A percentile compares a stretch with the other conserved stretches of the same genome.
Conservation (phyloP, 2,113 vertebrate genomes). For the Tauraco erythrolophus region DNA sequence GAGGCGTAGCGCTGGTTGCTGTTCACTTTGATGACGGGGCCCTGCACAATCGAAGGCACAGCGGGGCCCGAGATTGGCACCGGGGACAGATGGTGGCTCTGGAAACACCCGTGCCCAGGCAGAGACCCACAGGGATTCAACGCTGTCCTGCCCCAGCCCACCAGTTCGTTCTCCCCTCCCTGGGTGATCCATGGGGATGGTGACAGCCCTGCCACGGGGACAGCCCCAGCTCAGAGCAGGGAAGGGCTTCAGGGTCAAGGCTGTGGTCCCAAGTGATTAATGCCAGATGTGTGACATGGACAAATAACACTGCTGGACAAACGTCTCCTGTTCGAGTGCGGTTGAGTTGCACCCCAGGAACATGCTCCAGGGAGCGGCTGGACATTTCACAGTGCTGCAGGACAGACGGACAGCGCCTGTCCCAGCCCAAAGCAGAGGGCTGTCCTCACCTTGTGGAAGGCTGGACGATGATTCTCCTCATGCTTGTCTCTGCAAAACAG, state of each 20-base stretch:
- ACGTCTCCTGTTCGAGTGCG: rapidly evolving
- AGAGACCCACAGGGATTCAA: not conserved
- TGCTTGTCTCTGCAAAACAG: conserved; percentile 89
- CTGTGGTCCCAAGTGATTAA: not conserved
- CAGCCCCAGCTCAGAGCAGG: not conserved
- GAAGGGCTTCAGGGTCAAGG: not conserved
- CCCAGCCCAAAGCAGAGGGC: not conserved
- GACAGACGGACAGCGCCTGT: rapidly evolving
- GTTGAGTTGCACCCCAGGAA: rapidly evolving
- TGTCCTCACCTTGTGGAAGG: conserved; percentile 91
- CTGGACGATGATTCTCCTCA: conserved; percentile 94
- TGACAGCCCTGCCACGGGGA: not conserved
- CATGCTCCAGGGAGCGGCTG: not conserved
- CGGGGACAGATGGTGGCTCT: not conserved
- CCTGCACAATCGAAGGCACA: conserved; percentile 72
- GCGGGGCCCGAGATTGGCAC: rapidly evolving
- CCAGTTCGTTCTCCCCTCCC: not conserved
- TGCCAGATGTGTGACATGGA: rapidly evolving
- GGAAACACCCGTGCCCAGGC: not conserved
- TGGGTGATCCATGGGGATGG: not conserved
- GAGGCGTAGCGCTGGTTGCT: conserved; percentile 96
- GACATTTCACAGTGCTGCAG: rapidly evolving
- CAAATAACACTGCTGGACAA: rapidly evolving
- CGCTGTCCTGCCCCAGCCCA: rapidly evolving
- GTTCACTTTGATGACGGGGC: conserved; percentile 96